These are phyloP conservation scores for Tipula confusa DNA, from an alignment of 2,888 invertebrate species.

Conservation along the genomic window DNA sequence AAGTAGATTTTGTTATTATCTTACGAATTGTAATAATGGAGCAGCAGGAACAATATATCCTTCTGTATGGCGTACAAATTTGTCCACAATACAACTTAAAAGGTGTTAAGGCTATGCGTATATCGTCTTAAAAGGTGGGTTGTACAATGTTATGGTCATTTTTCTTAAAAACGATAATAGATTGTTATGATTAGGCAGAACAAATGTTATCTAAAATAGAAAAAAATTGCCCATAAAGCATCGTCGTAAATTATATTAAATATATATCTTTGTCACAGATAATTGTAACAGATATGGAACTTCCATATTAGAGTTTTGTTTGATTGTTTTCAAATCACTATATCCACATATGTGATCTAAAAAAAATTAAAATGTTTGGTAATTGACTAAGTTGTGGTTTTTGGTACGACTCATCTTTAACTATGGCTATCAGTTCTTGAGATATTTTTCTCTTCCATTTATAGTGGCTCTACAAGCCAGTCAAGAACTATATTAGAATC, in stretches of 20 bases:
- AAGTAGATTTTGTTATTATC: neutral
- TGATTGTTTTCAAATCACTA: too few species aligned
- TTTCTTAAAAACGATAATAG: neutral
- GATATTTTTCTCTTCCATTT: too few species aligned
- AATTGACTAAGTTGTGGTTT: too few species aligned
- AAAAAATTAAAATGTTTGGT: too few species aligned
- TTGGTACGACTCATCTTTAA: too few species aligned
- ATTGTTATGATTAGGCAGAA: conserved; percentile 3
- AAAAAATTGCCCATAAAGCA: neutral
- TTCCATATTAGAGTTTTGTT: too few species aligned
- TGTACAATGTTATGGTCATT: neutral
- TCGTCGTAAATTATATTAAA: neutral
- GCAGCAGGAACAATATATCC: neutral
- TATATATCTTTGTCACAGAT: too few species aligned
- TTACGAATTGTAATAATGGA: neutral
- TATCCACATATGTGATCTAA: too few species aligned
- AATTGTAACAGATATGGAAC: too few species aligned
- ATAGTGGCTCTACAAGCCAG: too few species aligned
- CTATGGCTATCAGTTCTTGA: too few species aligned
- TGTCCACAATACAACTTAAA: neutral
- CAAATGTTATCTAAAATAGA: neutral
- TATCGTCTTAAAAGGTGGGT: neutral
- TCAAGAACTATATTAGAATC: too few species aligned
- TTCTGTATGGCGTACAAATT: neutral
- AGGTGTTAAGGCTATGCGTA: neutral